Percentiles rank a stretch among this genome's conserved stretches.
Conservation (phyloP, 2,113 vertebrate genomes). For the Salvator merianae region DNA sequence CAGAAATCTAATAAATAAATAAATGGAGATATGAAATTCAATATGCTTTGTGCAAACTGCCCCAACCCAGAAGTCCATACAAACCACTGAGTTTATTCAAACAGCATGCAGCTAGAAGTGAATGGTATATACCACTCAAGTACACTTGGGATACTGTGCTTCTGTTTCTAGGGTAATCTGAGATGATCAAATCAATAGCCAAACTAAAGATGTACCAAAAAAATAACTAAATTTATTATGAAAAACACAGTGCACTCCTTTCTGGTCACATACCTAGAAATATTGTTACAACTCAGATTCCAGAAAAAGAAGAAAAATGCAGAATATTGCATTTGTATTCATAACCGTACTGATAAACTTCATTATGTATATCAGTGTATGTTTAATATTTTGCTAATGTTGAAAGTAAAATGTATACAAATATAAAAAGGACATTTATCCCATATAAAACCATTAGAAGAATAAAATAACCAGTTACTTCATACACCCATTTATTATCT, state of each 20-base stretch:
- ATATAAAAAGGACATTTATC: background rate
- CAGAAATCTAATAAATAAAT: no score
- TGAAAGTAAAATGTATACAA: background rate
- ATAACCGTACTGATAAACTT: background rate
- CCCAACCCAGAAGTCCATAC: no score
- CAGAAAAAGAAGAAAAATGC: background rate
- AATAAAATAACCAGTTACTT: background rate
- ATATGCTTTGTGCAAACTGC: no score
- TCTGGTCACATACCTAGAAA: background rate
- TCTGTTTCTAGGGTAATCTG: background rate
- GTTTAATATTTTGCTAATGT: background rate
- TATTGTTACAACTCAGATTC: background rate
- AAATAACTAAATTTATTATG: background rate
- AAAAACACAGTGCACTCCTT: background rate
- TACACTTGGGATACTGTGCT: no score
- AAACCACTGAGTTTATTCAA: no score
- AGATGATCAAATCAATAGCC: background rate
- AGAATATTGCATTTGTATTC: background rate
- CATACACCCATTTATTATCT: background rate
- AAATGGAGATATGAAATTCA: no score
- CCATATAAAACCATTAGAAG: background rate
- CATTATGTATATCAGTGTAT: rapidly evolving
- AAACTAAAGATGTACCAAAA: background rate
- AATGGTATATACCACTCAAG: no score
- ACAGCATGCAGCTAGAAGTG: no score